phyloP scores from a whole-genome alignment of 2,113 vertebrate species.

The Pandion haliaetus region DNA sequence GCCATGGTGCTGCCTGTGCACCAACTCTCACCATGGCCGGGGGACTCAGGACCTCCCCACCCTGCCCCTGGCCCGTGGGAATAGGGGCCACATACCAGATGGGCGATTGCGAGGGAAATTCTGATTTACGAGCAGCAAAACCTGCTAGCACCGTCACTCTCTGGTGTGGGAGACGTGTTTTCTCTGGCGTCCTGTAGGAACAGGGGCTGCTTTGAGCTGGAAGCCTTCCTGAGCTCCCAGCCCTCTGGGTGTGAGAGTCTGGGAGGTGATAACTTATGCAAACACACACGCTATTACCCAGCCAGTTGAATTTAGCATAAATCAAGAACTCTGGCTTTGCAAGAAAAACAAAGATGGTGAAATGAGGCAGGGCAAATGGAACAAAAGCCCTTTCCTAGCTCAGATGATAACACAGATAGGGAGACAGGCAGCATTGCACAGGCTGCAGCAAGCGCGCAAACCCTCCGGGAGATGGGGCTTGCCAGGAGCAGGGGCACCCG shows the following conservation, averaged over 20 bases:
- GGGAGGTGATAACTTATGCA: slow-evolving; percentile 17
- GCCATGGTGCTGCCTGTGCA: rapidly evolving
- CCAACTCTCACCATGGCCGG: rapidly evolving
- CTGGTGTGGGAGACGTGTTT: not conserved
- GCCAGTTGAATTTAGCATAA: not conserved
- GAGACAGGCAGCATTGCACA: rapidly evolving
- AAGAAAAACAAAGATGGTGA: not conserved
- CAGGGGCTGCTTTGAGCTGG: not conserved
- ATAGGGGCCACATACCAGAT: not conserved
- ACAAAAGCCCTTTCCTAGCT: not conserved
- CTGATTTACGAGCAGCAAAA: not conserved
- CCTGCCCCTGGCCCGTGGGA: not conserved
- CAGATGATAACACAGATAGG: not conserved
- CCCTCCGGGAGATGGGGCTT: not conserved
- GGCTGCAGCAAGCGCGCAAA: not conserved
- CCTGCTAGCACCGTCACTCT: not conserved
- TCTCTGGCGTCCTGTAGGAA: not conserved
- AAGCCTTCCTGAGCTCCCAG: not conserved
- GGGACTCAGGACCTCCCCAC: not conserved
- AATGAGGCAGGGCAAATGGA: not conserved
- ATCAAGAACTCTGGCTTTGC: not conserved
- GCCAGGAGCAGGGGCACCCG: not conserved
- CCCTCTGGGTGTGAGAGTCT: not conserved
- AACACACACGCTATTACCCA: not conserved
- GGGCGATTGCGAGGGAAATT: not conserved